phyloP scores from a whole-genome alignment of 2,888 invertebrate genomes.

The Lasioglossum lativentre region DNA sequence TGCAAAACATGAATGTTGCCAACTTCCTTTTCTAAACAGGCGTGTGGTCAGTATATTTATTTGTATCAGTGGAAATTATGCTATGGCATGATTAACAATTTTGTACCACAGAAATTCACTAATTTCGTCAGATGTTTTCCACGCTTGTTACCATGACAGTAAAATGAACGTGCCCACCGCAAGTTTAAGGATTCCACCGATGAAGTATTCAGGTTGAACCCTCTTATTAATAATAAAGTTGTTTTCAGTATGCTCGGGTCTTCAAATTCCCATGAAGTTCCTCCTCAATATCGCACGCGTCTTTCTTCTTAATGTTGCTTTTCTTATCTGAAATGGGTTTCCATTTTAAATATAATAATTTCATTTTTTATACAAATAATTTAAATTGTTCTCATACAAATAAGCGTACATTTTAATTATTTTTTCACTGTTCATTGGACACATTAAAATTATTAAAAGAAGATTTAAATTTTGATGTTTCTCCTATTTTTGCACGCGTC shows the following conservation, averaged over 20 bases:
- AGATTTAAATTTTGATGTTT: no score
- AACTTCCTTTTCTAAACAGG: no score
- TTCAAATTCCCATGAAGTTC: slow-evolving; percentile 5
- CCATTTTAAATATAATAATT: background rate
- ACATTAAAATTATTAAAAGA: no score
- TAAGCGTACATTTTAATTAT: background rate
- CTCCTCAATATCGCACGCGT: slow-evolving; percentile 2
- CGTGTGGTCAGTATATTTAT: no score
- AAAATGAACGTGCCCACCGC: background rate
- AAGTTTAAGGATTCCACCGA: slow-evolving; percentile 2
- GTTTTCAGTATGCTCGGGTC: background rate
- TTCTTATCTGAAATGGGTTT: background rate
- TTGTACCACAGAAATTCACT: background rate
- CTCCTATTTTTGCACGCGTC: no score
- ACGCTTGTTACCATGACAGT: background rate
- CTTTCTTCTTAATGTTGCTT: background rate
- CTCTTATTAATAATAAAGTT: slow-evolving; percentile 39
- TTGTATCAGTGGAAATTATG: background rate
- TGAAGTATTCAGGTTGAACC: background rate
- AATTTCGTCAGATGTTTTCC: background rate
- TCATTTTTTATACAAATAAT: no score
- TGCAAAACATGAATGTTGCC: no score
- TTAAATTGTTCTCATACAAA: background rate
- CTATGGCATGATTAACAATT: background rate
- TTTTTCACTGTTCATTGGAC: background rate